These are phyloP conservation scores for Chalcosyrphus nemorum DNA, from an alignment of 2,888 invertebrate genomes.

Conservation along the genomic window DNA sequence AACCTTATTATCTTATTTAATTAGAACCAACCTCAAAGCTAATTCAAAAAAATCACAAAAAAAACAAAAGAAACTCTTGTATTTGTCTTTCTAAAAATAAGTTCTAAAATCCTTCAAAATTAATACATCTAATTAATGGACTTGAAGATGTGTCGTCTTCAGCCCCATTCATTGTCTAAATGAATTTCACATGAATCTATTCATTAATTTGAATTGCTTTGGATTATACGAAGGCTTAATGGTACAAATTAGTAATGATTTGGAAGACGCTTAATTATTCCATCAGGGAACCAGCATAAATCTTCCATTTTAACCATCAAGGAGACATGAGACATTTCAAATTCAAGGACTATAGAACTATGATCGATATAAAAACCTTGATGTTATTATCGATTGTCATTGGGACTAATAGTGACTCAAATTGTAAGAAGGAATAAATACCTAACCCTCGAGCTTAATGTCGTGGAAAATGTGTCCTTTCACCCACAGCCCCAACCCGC, in stretches of 20 bases:
- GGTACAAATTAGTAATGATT: not conserved
- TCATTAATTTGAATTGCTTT: not conserved
- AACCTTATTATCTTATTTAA: not conserved
- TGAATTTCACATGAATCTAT: too few species aligned
- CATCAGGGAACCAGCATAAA: not conserved
- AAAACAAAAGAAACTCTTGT: too few species aligned
- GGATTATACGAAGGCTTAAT: not conserved
- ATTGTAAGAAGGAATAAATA: not conserved
- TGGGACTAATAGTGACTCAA: not conserved
- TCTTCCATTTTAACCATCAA: not conserved
- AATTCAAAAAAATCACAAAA: not conserved
- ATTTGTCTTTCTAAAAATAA: not conserved
- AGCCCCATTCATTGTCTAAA: too few species aligned
- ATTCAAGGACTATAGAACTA: not conserved
- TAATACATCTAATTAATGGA: not conserved
- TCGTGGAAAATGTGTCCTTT: not conserved
- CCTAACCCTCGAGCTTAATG: not conserved
- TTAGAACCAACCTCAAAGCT: not conserved
- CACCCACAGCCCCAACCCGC: not conserved
- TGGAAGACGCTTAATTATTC: not conserved
- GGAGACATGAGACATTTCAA: too few species aligned
- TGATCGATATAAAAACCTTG: not conserved
- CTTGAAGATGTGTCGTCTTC: too few species aligned
- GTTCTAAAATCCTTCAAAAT: not conserved
- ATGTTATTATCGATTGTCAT: not conserved